Conservation (phyloP, 2,888 invertebrate genomes). For the Branchellion lobata region DNA sequence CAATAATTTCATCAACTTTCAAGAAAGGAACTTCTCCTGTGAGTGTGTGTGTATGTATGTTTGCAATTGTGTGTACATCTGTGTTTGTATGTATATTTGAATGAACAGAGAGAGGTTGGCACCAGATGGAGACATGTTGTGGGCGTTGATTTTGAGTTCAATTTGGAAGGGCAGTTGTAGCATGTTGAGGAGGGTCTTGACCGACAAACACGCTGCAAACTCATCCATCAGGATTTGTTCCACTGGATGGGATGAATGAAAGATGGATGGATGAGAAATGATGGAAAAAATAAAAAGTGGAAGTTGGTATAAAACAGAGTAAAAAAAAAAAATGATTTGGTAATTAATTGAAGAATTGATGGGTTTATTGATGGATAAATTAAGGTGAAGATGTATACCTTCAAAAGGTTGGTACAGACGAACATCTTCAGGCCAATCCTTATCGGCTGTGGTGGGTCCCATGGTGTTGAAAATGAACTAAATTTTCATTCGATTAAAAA, state of each 20-base stretch:
- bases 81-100: too few species aligned
- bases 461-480: too few species aligned
- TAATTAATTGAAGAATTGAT: too few species aligned
- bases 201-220: conserved; percentile 87
- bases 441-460: conserved; percentile 60
- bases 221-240: conserved; percentile 91
- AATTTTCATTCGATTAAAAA: too few species aligned
- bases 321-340: too few species aligned
- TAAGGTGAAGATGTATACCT: too few species aligned
- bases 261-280: too few species aligned
- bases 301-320: not conserved
- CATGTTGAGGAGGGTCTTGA: conserved; percentile 90
- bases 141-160: conserved; percentile 84
- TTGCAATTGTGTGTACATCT: too few species aligned
- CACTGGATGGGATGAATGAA: conserved; percentile 67
- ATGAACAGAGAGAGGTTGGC: conserved; percentile 43
- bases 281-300: conserved; percentile 5
- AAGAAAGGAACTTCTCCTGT: conserved; percentile 85
- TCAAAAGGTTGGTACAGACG: conserved; percentile 84
- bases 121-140: conserved; percentile 90
- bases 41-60: conserved; percentile 47
- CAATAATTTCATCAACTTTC: conserved; percentile 81
- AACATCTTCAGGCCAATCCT: conserved; percentile 87
- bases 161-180: conserved; percentile 79
- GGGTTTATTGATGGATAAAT: too few species aligned